Percentiles rank a stretch among this genome's conserved stretches.
These are phyloP conservation scores for Nipponacmea schrenckii DNA, from an alignment of 2,888 invertebrate species.

Conservation along the genomic window DNA sequence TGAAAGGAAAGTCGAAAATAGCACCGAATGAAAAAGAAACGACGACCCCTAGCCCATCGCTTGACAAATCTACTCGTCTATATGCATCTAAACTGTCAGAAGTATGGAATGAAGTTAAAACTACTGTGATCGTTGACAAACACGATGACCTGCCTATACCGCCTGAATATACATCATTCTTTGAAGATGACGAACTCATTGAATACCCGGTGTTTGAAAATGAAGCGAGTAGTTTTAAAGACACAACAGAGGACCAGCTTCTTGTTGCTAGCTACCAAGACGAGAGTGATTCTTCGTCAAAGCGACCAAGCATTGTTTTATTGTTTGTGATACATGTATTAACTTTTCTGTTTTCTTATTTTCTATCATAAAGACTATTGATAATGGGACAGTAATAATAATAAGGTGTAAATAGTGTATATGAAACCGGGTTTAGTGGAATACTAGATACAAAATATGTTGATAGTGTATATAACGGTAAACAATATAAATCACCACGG, in stretches of 20 bases:
- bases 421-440: too few relatives aligned
- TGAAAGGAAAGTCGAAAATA: not conserved
- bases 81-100: not conserved
- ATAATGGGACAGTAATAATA: too few relatives aligned
- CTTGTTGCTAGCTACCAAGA: not conserved
- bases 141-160: not conserved
- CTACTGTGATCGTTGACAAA: not conserved
- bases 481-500: too few relatives aligned
- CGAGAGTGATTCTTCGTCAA: not conserved
- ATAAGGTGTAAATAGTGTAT: too few relatives aligned
- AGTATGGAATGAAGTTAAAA: not conserved
- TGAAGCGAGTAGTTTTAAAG: not conserved
- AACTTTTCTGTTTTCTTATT: too few relatives aligned
- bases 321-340: not conserved
- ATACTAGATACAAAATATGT: too few relatives aligned
- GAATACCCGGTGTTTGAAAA: slow-evolving; percentile 3
- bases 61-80: not conserved
- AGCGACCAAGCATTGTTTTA: not conserved
- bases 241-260: not conserved
- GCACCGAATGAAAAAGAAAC: not conserved
- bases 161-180: not conserved
- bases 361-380: too few relatives aligned
- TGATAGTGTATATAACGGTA: too few relatives aligned
- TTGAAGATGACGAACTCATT: not conserved
- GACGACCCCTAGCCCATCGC: not conserved